A percentile compares a stretch with the other conserved stretches of the same genome.
phyloP scores from a whole-genome alignment of 2,888 invertebrate genomes.

The Pristionchus maxplancki region DNA sequence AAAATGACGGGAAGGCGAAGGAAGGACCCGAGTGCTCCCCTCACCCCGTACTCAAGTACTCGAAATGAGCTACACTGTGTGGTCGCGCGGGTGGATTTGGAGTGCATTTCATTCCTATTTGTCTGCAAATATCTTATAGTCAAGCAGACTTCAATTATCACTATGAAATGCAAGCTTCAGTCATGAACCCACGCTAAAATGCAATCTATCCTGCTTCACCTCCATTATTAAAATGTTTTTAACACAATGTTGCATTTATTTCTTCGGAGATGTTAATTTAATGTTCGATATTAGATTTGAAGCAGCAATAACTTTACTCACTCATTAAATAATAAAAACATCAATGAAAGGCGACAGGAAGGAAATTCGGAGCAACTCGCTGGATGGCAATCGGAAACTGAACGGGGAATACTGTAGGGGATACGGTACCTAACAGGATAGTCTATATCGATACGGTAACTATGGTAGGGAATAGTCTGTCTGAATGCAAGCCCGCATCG shows the following conservation, averaged over 20 bases:
- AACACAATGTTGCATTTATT: too few relatives aligned
- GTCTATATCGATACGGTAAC: conserved; percentile 18
- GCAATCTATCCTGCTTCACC: too few relatives aligned
- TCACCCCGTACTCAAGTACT: neutral
- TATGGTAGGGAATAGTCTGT: neutral
- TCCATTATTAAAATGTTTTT: too few relatives aligned
- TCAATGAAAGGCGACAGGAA: neutral
- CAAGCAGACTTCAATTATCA: neutral
- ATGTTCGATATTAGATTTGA: neutral
- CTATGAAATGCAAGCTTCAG: neutral
- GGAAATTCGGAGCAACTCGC: neutral
- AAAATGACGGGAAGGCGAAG: neutral
- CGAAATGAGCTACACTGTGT: neutral
- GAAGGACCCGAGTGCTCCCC: neutral
- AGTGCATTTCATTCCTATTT: neutral
- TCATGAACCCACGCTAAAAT: neutral
- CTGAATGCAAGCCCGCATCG: conserved; percentile 29
- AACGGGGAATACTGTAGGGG: conserved; percentile 2
- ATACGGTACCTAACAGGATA: conserved; percentile 30
- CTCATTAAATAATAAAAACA: conserved; percentile 5
- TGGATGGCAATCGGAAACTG: conserved; percentile 1
- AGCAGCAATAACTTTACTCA: conserved; percentile 34
- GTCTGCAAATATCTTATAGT: neutral
- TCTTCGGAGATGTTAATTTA: neutral
- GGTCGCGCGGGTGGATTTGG: neutral